Evolutionary conservation across 2,797 vertebrate genomes (phyloP), one percentile per base, ranked within the genome.

Genomic region (Myotis findleyi): DNA sequence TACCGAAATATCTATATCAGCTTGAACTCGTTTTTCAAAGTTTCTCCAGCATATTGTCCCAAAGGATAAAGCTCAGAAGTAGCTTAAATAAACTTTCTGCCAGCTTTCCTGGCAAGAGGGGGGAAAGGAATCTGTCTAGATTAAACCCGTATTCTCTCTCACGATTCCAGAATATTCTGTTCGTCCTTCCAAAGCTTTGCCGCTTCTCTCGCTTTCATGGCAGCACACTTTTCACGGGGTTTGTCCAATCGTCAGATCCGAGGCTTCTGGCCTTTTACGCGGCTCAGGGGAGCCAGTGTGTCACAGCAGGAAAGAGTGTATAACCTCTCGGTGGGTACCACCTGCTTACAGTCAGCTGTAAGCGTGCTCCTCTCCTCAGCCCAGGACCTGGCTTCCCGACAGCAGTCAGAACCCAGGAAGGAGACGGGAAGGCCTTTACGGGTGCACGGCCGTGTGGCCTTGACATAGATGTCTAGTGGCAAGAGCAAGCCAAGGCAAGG

Each of bases 21-120:
- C 76, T 94, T 59, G 51, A 95, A 91, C 44, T 89, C 53, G 47
- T 33, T 81, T 91, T 96, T 92, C 76, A 55, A 71, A 95, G 92
- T 93, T 95, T 96, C 64, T 94, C 93, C 79, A 95, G 85, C 80
- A 53, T 89, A 64, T 79, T 91, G 85, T 83, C 89, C 27, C 66
- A 75, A 59, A 76, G 14, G 49, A 88, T 66, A 87, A 91, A 86
- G 75, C 73, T 93, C 53, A 90, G 21, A 95, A 73, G 47, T 88
- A 64, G 57, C 82, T 87, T 91, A 83, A 94, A 90, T 87, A 89
- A 86, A 64, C 64, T 38, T 86, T 55, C 59, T 68, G 41, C 73
- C 87, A 8, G n/a, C 47, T 89, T 85, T 89, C 89, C 69, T 93
- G 53, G 23, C 36, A 14, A 76, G 36, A 38, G 80, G 75, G 68